Evolutionary conservation across 1,140 invertebrate species (phyloP), one percentile per base, ranked within the genome.

Genomic region (Drosophila varians): DNA sequence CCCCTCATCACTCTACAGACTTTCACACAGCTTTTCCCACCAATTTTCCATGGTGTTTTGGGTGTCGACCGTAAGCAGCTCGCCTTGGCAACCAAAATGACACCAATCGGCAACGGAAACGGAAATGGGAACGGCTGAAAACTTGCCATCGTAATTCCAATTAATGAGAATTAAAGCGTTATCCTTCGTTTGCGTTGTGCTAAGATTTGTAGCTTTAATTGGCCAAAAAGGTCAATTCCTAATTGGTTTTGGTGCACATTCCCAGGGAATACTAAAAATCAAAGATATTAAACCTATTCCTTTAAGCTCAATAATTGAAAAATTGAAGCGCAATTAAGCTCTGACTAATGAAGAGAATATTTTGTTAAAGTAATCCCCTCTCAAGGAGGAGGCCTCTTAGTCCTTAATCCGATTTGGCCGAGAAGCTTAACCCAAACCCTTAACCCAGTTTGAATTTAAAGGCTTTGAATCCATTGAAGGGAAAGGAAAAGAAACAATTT

Each of bases 131-230:
- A 19, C 36, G 16, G n/a, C 60, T 26, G 64, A 66, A 66, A 66
- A 66, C 38, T 58, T 51, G 48, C 36, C 72, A 26, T 48, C 82
- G 76, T 86, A 87, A 86, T 80, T 80, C 82, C 80, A 86, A 86
- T 86, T 86, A 86, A 86, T 80, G 76, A 72, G 80, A 86, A 86
- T 87, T 86, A 86, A 86, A 61, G 66, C 76, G 76, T 74, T 76
- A 69, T 61, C 62, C 66, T 60, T 60, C 40, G 31, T 66, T 18
- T 48, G 69, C 74, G 3, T 18, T 14, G 36, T 14, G 31, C 23
- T 45, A 61, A 56, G 49, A 18, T 43, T n/a, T 16, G 53, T 25
- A 34, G 38, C 73, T 76, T 86, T 80, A 86, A 86, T 12, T 16
- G 9, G 0, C 36, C n/a, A n/a, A n/a, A n/a, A n/a, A n/a, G n/a